Percentiles rank a stretch among this genome's conserved stretches.
Evolutionary conservation across 2,113 vertebrate species (phyloP).

Genomic region (Cheirogaleus medius): DNA sequence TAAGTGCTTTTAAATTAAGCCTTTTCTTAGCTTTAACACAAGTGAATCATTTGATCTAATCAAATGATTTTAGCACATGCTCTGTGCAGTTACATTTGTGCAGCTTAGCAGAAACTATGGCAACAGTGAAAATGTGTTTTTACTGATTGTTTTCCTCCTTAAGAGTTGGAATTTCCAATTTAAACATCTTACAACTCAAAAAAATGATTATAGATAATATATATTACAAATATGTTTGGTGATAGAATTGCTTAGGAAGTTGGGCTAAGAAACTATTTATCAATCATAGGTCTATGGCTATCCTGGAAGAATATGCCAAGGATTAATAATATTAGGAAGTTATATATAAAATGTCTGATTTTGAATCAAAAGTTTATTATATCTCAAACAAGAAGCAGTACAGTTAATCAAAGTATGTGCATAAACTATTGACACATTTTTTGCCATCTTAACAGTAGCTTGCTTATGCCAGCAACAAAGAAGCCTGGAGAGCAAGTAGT

Average conservation of each 20-base stretch:
- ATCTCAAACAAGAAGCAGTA: too few relatives aligned
- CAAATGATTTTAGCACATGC: conserved; percentile 48
- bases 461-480: too few relatives aligned
- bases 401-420: too few relatives aligned
- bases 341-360: too few relatives aligned
- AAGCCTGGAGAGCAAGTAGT: too few relatives aligned
- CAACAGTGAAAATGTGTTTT: conserved; percentile 57
- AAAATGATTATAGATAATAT: conserved; percentile 26
- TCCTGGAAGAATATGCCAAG: background rate
- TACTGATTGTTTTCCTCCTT: conserved; percentile 49
- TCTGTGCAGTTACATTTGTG: conserved; percentile 50
- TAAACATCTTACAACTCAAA: conserved; percentile 52
- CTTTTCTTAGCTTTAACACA: conserved; percentile 58
- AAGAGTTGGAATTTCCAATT: conserved; percentile 45
- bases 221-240: conserved; percentile 7
- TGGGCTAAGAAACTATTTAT: background rate
- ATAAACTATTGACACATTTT: too few relatives aligned
- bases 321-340: background rate
- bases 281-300: background rate
- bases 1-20: conserved; percentile 64
- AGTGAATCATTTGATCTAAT: conserved; percentile 63
- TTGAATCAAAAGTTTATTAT: too few relatives aligned
- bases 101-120: conserved; percentile 66
- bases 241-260: conserved; percentile 47
- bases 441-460: too few relatives aligned